Evolutionary conservation across 2,797 vertebrate genomes (phyloP), one percentile per base, ranked within the genome.

Genomic region (Pipistrellus kuhlii): DNA sequence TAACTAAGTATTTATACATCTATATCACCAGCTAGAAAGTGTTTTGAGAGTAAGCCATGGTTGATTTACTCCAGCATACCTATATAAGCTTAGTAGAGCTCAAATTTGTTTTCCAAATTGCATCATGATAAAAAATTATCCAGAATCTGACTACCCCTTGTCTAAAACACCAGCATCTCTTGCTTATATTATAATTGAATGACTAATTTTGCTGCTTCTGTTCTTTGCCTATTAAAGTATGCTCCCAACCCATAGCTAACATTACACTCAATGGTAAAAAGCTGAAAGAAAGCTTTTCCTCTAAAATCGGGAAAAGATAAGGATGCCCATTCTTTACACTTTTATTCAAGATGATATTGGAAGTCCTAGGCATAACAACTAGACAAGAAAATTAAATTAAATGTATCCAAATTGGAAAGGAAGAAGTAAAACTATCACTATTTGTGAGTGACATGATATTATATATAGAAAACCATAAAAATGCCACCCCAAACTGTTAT

Each of bases 321-420:
- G 4, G 68, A 86, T 44, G 66, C 75, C 72, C 21, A 62, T 17
- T 80, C 27, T 80, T 14, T 35, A 20, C 46, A 53, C 8, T n/a
- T 88, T 66, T 68, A 21, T 62, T 72, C 32, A 64, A 32, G 44
- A 64, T 41, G 32, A 27, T 48, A 71, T 38, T 18, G 0, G 17
- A 59, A 85, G 18, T n/a, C n/a, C n/a, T 85, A 78, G 51, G 23
- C 44, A 32, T 30, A 44, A 12, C 27, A 53, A 64, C 44, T 80
- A 80, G 32, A 46, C 21, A 92, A 92, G 21, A 86, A 62, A 86
- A 92, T 12, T 4, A 85, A 86, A 80, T 44, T 64, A 64, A 71
- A 80, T 27, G 12, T 27, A 86, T 32, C 32, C 0, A 32, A 51
- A 48, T 72, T 86, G 8, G 75, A 72, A 86, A 72, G 44, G 27